Evolutionary conservation across 2,113 vertebrate genomes (phyloP), one percentile per base, ranked within the genome.

Genomic region (Ceyx melanurus): DNA sequence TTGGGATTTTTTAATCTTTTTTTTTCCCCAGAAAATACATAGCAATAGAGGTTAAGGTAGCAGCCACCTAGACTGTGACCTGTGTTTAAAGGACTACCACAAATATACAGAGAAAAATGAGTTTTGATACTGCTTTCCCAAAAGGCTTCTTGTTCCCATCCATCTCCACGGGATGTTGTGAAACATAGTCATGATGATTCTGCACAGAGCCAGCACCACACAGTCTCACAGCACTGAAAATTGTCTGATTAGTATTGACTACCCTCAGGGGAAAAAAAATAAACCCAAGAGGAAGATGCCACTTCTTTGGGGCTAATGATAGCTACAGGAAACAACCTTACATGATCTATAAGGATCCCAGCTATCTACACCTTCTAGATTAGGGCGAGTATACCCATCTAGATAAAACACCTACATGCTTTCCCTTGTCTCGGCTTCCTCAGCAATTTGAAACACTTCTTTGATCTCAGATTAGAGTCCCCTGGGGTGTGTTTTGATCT

Each of bases 401-500:
- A 84, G 78, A 87, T 87, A 76, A 91, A 95, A 91, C 91, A 91
- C 81, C 78, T 94, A 92, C 91, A 72, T 57, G 70, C 54, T 83
- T 96, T 94, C 54, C 81, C 89, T 75, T 93, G 81, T 81, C 61
- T 90, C 43, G n/a, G 77, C 93, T 93, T 93, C 87, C 91, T 94
- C 73, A 92, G 83, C 43, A 90, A 91, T 78, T 90, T 90, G 80
- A 95, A 94, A 37, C 42, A 74, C 13, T 70, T 64, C 86, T 95
- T 94, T 96, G 91, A 96, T 93, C 81, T 96, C 84, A 91, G 61
- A 81, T 93, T 94, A 92, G 77, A 94, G 35, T 71, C 22, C 70
- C 77, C n/a, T 42, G 42, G 17, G 40, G 48, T 74, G 80, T 68
- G 94, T 94, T 94, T 90, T 87, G 73, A 93, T 95, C 81, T 90